Percentiles rank a stretch among this genome's conserved stretches.
Evolutionary conservation across 1,140 invertebrate species (phyloP).

Genomic region (Manduca sexta): DNA sequence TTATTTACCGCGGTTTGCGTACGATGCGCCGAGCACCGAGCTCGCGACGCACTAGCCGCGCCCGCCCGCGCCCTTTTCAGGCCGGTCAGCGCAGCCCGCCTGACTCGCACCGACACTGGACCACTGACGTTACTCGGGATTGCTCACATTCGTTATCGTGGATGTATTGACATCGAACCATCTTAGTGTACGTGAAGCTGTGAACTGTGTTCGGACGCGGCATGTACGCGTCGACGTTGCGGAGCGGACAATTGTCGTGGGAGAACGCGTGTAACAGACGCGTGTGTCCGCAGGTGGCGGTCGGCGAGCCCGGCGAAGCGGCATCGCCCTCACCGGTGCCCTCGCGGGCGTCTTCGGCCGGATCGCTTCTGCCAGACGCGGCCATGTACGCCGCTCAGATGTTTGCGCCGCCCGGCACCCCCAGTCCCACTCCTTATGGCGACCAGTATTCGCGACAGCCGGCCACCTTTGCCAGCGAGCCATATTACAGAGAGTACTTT

Average conservation of each 20-base stretch:
- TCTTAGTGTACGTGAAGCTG: conserved; percentile 61
- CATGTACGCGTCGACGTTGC: conserved; percentile 67
- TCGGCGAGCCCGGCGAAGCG: conserved; percentile 63
- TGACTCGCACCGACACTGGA: conserved; percentile 31
- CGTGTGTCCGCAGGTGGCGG: conserved; percentile 71
- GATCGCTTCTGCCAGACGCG: conserved; percentile 67
- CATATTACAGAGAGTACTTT: conserved; percentile 71
- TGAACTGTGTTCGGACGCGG: conserved; percentile 64
- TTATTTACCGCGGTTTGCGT: conserved; percentile 56
- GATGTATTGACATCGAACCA: conserved; percentile 44
- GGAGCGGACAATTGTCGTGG: conserved; percentile 68
- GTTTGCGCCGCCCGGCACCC: conserved; percentile 67
- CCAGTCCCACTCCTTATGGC: conserved; percentile 68
- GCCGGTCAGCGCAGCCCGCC: conserved; percentile 56
- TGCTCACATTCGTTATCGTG: conserved; percentile 35
- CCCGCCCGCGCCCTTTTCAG: conserved; percentile 62
- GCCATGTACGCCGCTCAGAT: conserved; percentile 71
- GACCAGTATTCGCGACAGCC: conserved; percentile 62
- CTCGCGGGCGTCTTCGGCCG: conserved; percentile 63
- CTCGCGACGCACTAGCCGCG: conserved; percentile 64
- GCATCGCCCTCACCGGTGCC: conserved; percentile 65
- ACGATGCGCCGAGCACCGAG: conserved; percentile 60
- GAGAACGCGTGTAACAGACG: conserved; percentile 70
- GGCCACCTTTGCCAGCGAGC: conserved; percentile 55
- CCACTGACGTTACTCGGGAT: conserved; percentile 31